phyloP scores from a whole-genome alignment of 2,888 invertebrate species.

The Dusona sp. region DNA sequence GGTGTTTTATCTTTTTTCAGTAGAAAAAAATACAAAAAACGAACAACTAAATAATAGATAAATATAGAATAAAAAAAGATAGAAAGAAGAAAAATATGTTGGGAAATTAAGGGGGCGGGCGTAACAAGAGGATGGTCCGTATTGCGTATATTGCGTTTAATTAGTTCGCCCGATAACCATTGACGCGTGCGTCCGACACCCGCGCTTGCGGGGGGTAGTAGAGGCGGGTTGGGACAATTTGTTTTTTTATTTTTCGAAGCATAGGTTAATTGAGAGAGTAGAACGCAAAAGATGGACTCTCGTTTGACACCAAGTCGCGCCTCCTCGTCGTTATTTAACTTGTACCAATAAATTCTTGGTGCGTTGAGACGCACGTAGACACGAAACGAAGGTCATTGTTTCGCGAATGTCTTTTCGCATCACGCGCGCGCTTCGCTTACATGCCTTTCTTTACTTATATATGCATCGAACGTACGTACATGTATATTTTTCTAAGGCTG shows the following conservation, averaged over 20 bases:
- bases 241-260: constrained; percentile 8
- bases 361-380: constrained; percentile 10
- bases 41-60: not conserved
- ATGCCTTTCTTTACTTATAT: constrained; percentile 12
- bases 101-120: not conserved
- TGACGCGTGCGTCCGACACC: constrained; percentile 22
- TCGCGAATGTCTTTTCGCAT: constrained; percentile 44
- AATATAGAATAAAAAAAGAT: not conserved
- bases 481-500: constrained; percentile 7
- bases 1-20: not conserved
- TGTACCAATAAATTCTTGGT: constrained; percentile 11
- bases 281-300: constrained; percentile 1
- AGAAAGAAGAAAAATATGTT: not conserved
- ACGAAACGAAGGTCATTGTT: constrained; percentile 70
- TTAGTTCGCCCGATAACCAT: constrained; percentile 20
- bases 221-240: not conserved
- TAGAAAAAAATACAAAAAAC: not conserved
- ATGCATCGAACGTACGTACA: not conserved
- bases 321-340: not conserved
- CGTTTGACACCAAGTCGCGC: constrained; percentile 22
- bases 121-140: not conserved
- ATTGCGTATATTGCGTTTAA: constrained; percentile 13
- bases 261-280: constrained; percentile 40
- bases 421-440: not conserved
- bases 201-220: not conserved